These are phyloP conservation scores for Helicoverpa assulta DNA, from an alignment of 2,888 invertebrate genomes.

Conservation along the genomic window DNA sequence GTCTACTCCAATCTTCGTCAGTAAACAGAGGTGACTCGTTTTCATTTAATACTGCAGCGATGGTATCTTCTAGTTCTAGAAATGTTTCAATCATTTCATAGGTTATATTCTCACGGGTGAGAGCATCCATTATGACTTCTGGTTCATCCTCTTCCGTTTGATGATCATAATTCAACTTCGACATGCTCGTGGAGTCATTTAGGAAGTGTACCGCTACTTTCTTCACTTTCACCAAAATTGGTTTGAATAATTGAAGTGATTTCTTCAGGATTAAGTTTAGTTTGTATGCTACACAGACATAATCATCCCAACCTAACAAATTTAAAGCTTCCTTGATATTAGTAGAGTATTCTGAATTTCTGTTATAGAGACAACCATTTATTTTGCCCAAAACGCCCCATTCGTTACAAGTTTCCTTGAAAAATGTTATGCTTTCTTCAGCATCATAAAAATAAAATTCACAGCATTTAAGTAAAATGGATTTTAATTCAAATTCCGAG, in stretches of 20 bases:
- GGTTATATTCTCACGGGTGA: conserved; percentile 13
- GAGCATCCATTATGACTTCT: background rate
- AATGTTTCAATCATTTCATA: conserved; percentile 32
- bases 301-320: conserved; percentile 13
- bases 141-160: conserved; percentile 12
- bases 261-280: conserved; percentile 3
- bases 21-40: background rate
- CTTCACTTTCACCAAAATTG: background rate
- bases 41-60: background rate
- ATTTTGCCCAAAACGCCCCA: conserved; percentile 18
- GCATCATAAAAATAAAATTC: background rate
- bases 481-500: conserved; percentile 25
- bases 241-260: conserved; percentile 5
- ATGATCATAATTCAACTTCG: conserved; percentile 3
- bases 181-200: background rate
- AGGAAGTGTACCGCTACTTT: background rate
- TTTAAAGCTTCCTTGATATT: conserved; percentile 6
- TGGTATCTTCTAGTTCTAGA: conserved; percentile 5
- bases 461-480: conserved; percentile 18
- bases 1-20: conserved; percentile 4
- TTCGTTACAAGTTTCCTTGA: conserved; percentile 16
- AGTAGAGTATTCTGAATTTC: background rate
- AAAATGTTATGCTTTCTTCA: conserved; percentile 1
- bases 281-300: conserved; percentile 1
- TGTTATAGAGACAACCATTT: conserved; percentile 22